phyloP scores from a whole-genome alignment of 2,888 invertebrate species.

The Peribatodes rhomboidaria region DNA sequence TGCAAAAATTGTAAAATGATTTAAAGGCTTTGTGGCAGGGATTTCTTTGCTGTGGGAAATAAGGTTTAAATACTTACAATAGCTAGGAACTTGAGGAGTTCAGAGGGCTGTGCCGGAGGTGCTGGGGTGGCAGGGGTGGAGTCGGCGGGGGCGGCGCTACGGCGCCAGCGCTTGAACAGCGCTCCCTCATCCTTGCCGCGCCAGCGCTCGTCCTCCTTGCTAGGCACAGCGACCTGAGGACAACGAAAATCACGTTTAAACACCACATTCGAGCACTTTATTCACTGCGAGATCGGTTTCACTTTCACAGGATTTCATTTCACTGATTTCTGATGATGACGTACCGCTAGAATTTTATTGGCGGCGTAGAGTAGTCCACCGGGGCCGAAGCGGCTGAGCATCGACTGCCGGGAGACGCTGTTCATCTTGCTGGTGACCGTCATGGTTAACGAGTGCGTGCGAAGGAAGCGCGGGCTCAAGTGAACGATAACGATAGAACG shows the following conservation, averaged over 20 bases:
- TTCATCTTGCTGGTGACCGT: constrained; percentile 85
- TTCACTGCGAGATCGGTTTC: constrained; percentile 48
- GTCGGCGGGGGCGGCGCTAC: constrained; percentile 67
- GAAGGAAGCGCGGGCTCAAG: constrained; percentile 66
- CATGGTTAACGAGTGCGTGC: constrained; percentile 73
- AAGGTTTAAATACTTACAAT: constrained; percentile 88
- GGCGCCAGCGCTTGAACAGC: constrained; percentile 81
- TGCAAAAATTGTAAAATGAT: no score
- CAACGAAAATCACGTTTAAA: constrained; percentile 78
- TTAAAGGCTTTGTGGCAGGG: no score
- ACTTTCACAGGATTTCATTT: constrained; percentile 53
- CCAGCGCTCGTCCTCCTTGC: constrained; percentile 83
- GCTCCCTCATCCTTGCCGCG: constrained; percentile 79
- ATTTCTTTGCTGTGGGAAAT: constrained; percentile 3
- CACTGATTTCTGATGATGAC: constrained; percentile 66
- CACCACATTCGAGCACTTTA: constrained; percentile 63
- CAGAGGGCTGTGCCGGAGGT: constrained; percentile 74
- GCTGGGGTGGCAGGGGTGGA: constrained; percentile 61
- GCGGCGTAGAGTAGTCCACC: constrained; percentile 82
- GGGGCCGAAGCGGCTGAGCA: constrained; percentile 81
- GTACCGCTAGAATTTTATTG: constrained; percentile 84
- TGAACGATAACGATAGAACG: constrained; percentile 61
- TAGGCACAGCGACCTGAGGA: constrained; percentile 82
- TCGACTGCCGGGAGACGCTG: constrained; percentile 82
- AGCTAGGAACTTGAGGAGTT: constrained; percentile 90